Percentiles rank a stretch among this genome's conserved stretches.
Evolutionary conservation across 2,797 vertebrate genomes (phyloP).

Genomic region (Kryptolebias ocellatus): DNA sequence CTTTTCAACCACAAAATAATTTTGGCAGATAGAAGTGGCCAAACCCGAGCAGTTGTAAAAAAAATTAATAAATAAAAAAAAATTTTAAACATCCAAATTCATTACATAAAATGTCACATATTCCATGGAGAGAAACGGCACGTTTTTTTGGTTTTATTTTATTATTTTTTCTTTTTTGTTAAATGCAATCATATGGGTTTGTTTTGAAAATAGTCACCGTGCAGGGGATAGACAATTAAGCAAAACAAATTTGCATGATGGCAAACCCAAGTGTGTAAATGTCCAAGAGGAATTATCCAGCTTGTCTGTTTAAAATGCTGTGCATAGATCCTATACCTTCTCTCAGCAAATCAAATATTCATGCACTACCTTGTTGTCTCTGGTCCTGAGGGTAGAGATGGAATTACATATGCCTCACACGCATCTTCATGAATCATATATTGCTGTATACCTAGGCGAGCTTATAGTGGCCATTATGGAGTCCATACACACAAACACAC

Average conservation of each 20-base stretch:
- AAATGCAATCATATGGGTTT: constrained; percentile 23
- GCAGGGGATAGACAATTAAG: constrained; percentile 49
- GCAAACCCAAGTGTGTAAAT: constrained; percentile 54
- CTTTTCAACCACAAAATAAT: not conserved
- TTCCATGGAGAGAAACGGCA: constrained; percentile 1
- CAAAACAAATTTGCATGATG: constrained; percentile 53
- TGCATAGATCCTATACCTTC: constrained; percentile 84
- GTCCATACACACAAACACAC: constrained; percentile 37
- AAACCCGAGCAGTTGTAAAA: not conserved
- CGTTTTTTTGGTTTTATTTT: too few relatives aligned
- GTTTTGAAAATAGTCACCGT: constrained; percentile 11
- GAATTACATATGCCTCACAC: constrained; percentile 84
- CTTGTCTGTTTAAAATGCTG: constrained; percentile 82
- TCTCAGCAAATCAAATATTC: constrained; percentile 86
- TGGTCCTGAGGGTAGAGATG: constrained; percentile 82
- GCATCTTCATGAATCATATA: constrained; percentile 86
- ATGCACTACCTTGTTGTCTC: constrained; percentile 86
- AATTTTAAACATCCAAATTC: not conserved
- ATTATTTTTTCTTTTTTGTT: too few relatives aligned
- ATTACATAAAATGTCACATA: constrained; percentile 7
- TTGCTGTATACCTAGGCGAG: constrained; percentile 80
- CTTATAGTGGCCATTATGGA: constrained; percentile 71
- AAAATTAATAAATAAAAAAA: too few relatives aligned
- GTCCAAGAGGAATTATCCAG: constrained; percentile 54
- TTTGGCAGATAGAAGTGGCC: not conserved